Evolutionary conservation across 2,113 vertebrate genomes (phyloP), one percentile per base, ranked within the genome.

Genomic region (Podocnemis expansa): DNA sequence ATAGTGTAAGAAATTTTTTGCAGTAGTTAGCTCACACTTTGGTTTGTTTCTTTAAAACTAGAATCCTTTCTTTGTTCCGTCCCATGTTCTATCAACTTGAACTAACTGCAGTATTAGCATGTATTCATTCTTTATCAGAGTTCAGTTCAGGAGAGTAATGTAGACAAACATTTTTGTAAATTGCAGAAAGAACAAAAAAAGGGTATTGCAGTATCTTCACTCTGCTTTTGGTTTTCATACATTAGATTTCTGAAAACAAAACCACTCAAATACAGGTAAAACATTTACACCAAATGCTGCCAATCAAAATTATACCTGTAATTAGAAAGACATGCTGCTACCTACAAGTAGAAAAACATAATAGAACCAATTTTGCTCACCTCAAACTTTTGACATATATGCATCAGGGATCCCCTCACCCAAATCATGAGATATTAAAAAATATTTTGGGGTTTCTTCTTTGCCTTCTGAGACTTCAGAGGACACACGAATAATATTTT

Each of bases 1-100:
- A 91, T 84, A 96, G 75, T 94, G 79, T 84, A 88, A 92, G 89
- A 93, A 90, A 83, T 95, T 96, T 96, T 88, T 93, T 92, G 54
- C 83, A 82, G 87, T 84, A 63, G 34, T 73, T 76, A 91, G 81
- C 94, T 96, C 96, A 87, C 49, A 85, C 84, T 84, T 38, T 96
- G 38, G 76, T 92, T 89, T 84, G 88, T 90, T 78, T 51, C 17
- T 83, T 84, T 84, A 92, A 96, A 96, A 91, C 87, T 67, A 43
- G 73, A 95, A 94, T 51, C 29, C 76, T 56, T 84, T 89, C n/a
- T 97, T 89, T 80, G 85, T 91, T 90, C 82, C 54, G 94, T 94
- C 70, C 27, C 73, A 86, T 80, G 60, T 79, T 97, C 94, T 43
- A 93, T 83, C 79, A 86, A 85, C 5, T 25, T 83, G 92, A 97